These are phyloP conservation scores for Macaca fascicularis DNA, from an alignment of 2,113 vertebrate species.

Conservation along the genomic window T2T-MFA8v1.1 NC_088387.1:50576501-50577000, in stretches of 20 bases:
- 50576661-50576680: conserved; percentile 1
- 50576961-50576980: conserved; percentile 32
- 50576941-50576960: conserved; percentile 47
- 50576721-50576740: conserved; percentile 13
- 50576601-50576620: not conserved
- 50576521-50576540: conserved; percentile 16
- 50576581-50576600: not conserved
- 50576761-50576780: conserved; percentile 65
- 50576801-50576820: conserved; percentile 91
- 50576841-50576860: conserved; percentile 89
- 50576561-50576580: not conserved
- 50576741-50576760: conserved; percentile 41
- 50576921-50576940: not conserved
- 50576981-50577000: conserved; percentile 46
- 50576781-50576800: conserved; percentile 90
- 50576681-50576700: conserved; percentile 44
- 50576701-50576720: conserved; percentile 6
- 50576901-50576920: conserved; percentile 47
- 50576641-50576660: conserved; percentile 49
- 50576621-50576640: conserved; percentile 31
- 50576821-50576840: conserved; percentile 92
- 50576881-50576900: conserved; percentile 25
- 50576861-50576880: conserved; percentile 73
- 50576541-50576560: not conserved
- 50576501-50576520: not conserved